phyloP scores from a whole-genome alignment of 1,140 invertebrate species.

The Aphis craccivora region DNA sequence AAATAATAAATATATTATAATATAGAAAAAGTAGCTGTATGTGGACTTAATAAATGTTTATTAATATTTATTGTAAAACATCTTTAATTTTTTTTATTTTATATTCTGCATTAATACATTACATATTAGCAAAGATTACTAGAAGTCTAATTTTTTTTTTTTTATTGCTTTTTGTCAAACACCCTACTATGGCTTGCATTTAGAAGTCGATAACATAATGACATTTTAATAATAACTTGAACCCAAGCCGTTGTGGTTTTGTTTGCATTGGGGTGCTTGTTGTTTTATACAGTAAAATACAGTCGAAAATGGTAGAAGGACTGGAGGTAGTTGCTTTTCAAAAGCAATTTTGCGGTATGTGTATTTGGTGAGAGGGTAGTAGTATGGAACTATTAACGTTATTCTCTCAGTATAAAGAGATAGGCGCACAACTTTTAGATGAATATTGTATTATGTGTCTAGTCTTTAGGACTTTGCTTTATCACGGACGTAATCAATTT shows the following conservation, averaged over 20 bases:
- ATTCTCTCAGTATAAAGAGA: not conserved
- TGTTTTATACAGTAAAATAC: not conserved
- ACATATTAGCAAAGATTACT: not conserved
- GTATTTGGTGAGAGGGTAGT: not conserved
- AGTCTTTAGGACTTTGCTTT: conserved; percentile 1
- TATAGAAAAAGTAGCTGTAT: not conserved
- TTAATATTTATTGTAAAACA: not conserved
- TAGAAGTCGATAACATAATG: not conserved
- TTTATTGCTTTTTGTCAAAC: not conserved
- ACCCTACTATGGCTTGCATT: not conserved
- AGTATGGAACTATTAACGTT: conserved; percentile 17
- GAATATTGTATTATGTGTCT: conserved; percentile 18
- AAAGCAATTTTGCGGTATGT: not conserved
- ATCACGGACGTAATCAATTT: not conserved
- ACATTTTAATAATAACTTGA: conserved; percentile 38
- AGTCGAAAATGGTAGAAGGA: not conserved
- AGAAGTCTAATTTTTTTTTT: not conserved
- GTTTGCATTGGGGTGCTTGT: not conserved
- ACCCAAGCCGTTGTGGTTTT: not conserved
- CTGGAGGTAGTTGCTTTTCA: not conserved
- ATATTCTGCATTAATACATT: not conserved
- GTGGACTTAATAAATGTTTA: not conserved
- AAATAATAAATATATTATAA: not conserved
- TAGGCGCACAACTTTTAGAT: not conserved
- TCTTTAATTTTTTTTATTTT: not conserved